Evolutionary conservation across 2,888 invertebrate genomes (phyloP).

Genomic region (Criorhina ranunculi): DNA sequence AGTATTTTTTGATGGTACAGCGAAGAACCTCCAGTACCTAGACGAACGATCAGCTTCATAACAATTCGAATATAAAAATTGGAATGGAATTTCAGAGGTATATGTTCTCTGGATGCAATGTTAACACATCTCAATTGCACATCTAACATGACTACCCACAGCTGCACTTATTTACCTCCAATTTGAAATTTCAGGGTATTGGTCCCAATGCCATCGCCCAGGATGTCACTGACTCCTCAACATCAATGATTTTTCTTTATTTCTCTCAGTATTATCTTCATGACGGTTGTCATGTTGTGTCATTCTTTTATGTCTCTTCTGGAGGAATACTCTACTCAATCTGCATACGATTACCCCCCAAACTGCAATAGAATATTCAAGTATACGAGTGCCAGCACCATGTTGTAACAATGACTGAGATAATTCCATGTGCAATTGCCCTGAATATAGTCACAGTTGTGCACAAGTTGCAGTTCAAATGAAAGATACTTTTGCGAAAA

Average conservation of each 20-base stretch:
- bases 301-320: constrained; percentile 2
- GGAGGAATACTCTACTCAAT: constrained; percentile 10
- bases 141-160: no score
- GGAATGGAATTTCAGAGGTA: no score
- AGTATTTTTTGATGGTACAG: no score
- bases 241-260: not conserved
- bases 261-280: not conserved
- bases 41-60: no score
- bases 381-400: constrained; percentile 2
- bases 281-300: not conserved
- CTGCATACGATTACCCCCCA: constrained; percentile 30
- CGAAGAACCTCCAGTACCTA: no score
- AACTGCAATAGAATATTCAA: constrained; percentile 43
- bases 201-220: not conserved
- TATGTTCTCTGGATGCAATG: no score
- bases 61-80: no score
- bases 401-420: constrained; percentile 9
- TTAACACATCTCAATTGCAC: no score
- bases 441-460: constrained; percentile 21
- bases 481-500: not conserved
- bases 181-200: not conserved
- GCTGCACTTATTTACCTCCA: not conserved
- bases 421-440: constrained; percentile 19
- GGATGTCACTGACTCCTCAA: not conserved
- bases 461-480: constrained; percentile 20